Evolutionary conservation across 2,888 invertebrate genomes (phyloP).

Genomic region (Dicyrtoma fusca): DNA sequence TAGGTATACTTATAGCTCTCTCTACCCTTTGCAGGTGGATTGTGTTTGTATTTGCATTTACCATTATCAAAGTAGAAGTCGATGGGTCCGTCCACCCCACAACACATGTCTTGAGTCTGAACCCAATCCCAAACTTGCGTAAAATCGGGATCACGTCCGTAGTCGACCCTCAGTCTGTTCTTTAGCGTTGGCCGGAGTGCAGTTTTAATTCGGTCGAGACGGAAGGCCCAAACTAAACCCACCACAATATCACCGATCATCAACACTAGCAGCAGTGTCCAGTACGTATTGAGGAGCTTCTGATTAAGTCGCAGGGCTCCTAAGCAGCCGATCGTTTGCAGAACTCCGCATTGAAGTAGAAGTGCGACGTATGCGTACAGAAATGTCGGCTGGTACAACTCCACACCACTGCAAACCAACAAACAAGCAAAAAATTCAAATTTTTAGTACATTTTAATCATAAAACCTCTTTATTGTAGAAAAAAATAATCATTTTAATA

Average conservation of each 20-base stretch:
- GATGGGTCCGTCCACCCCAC: conserved; percentile 72
- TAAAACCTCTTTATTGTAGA: too few relatives aligned
- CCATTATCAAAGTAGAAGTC: conserved; percentile 57
- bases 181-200: conserved; percentile 71
- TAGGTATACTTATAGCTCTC: too few relatives aligned
- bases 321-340: conserved; percentile 70
- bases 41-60: too few relatives aligned
- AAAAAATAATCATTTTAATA: too few relatives aligned
- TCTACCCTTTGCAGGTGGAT: too few relatives aligned
- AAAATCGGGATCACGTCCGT: conserved; percentile 73
- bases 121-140: conserved; percentile 61
- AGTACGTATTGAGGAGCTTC: conserved; percentile 79
- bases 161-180: conserved; percentile 68
- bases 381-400: conserved; percentile 77
- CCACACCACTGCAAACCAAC: conserved; percentile 55
- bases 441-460: too few relatives aligned
- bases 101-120: conserved; percentile 64
- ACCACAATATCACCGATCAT: conserved; percentile 82
- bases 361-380: conserved; percentile 83
- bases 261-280: conserved; percentile 76
- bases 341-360: conserved; percentile 70
- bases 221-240: conserved; percentile 83
- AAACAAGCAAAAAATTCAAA: too few relatives aligned
- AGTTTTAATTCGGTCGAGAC: conserved; percentile 74
- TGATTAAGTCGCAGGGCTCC: conserved; percentile 80